Base-by-base conservation (phyloP, 2,888 invertebrate species). In the Gryllus longicercus region DNA sequence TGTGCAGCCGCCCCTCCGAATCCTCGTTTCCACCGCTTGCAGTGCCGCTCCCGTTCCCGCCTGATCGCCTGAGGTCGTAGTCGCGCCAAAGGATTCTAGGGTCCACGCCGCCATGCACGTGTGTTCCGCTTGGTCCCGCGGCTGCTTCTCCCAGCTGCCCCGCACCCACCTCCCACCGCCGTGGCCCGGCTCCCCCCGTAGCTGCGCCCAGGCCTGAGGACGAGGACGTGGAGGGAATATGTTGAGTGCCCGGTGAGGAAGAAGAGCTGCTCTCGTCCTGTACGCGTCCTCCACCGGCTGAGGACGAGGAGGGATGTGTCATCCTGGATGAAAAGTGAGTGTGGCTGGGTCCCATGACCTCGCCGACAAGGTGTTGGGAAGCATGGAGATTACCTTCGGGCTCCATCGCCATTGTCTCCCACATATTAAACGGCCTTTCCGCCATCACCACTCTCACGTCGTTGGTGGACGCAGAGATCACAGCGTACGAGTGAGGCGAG, bases 281-380 rank as follows among this genome's bases (percentile, higher is more conserved):
- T 38, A 92, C 87, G 16, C 92, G 92, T 85, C 92, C 92, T 91
- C 92, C 92, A 50, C 92, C 90, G 84, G 92, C 92, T 82, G 91
- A 90, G 83, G 82, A 86, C 81, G 84, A 87, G 3, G 87, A 86
- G 79, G 87, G 87, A 11, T 88, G 83, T 80, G 88, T 88, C 16
- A 87, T 85, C 77, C 87, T 87, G 18, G 85, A 85, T 0, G 85
- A 85, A 85, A 25, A 76, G n/a, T 21, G 18, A 63, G 79, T 78
- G n/a, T 76, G 78, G 11, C 79, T 76, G 38, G 81, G 74, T 12
- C 79, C 78, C 10, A 76, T 21, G 11, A 77, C 49, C 25, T 76
- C 49, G 12, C 63, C 75, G n/a, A n/a, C n/a, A 25, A 25, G 25
- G 25, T 25, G 25, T 25, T 38, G 38, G 38, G 38, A 38, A 8